Percentiles rank a stretch among this genome's conserved stretches.
Evolutionary conservation across 2,113 vertebrate genomes (phyloP).

Genomic region (Elanus axillaris): DNA sequence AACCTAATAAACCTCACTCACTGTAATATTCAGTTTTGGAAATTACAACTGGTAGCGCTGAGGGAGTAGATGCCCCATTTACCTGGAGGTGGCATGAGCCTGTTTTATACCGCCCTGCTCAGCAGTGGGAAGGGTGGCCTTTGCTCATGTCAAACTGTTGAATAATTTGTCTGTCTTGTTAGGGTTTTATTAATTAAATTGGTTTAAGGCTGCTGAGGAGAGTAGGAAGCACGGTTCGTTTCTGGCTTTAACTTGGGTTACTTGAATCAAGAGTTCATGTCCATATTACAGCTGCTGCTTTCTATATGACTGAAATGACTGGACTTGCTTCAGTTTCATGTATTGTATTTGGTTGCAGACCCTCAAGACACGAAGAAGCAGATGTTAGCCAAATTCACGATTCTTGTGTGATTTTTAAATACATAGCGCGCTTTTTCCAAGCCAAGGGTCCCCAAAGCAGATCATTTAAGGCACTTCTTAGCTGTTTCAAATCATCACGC

Average conservation of each 20-base stretch:
- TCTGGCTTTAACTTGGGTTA: not conserved
- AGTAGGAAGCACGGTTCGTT: not conserved
- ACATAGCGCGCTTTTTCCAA: not conserved
- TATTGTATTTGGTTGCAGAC: not conserved
- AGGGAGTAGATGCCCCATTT: not conserved
- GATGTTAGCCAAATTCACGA: too few species aligned
- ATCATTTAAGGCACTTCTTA: not conserved
- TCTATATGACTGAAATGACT: not conserved
- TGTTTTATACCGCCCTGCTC: not conserved
- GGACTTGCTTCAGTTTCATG: not conserved
- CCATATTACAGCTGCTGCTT: not conserved
- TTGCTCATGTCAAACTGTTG: not conserved
- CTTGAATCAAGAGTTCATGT: not conserved
- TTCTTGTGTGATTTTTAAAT: not conserved
- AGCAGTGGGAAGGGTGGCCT: not conserved
- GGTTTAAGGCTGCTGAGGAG: not conserved
- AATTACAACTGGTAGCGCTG: rapidly evolving
- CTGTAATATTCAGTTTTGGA: not conserved
- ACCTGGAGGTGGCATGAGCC: not conserved
- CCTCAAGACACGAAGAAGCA: not conserved
- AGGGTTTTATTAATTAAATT: not conserved
- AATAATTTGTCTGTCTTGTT: not conserved
- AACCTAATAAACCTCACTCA: not conserved
- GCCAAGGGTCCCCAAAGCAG: not conserved
- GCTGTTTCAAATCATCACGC: not conserved